Base-by-base conservation (phyloP, 2,888 invertebrate genomes). In the Alcis repandata region DNA sequence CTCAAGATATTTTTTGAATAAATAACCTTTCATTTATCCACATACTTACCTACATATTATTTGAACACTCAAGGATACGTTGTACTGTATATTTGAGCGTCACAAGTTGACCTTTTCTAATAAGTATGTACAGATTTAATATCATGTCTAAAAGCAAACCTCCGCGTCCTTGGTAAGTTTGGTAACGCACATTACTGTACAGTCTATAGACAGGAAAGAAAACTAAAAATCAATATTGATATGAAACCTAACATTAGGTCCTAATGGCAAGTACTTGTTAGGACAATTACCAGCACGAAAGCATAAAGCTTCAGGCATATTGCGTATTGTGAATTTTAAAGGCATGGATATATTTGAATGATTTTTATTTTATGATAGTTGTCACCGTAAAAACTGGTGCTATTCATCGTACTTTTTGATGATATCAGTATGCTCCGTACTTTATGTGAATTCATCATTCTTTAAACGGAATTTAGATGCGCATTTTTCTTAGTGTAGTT, bases 111-210 rank as follows among this genome's bases (percentile, higher is more conserved):
- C 32, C 32, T 17, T 49, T 49, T 32, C 15, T 32, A 49, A 49
- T 32, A 32, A 17, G 0, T 17, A 32, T 32, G 0, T 17, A 49
- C 4, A 8, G 19, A 13, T 46, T 22, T 15, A 48, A 7, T 9
- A n/a, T 27, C 13, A 20, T 11, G 13, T 8, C 1, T 20, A 27
- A 27, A 13, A 13, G 13, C 15, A 48, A 15, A 9, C n/a, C 27
- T 19, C 8, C 13, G n/a, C 15, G 48, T 48, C 48, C 48, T 48
- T 48, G 48, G 48, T 27, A 48, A 8, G 27, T 27, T 48, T 48
- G 48, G 48, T 27, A 48, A 8, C 11, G 27, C 7, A 27, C 9
- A 32, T 49, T 15, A n/a, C n/a, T n/a, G 2, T 22, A 32, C 11
- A 22, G 46, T 22, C 22, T 17, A 33, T 10, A 17, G 11, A 33